Evolutionary conservation across 2,888 invertebrate genomes (phyloP).

Genomic region (Agrotis clavis): DNA sequence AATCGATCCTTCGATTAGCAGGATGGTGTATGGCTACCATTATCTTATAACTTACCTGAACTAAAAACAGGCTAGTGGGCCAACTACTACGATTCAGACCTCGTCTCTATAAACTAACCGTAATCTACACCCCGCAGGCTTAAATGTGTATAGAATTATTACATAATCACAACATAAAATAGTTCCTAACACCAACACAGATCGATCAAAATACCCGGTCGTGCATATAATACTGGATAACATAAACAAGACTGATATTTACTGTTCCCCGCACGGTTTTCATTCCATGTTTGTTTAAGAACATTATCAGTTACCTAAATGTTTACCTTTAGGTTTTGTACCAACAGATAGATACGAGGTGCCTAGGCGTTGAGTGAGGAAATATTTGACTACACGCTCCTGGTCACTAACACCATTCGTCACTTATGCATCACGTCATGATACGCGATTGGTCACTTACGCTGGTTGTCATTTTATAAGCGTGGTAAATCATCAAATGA

Average conservation of each 20-base stretch:
- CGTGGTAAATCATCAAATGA: too few species aligned
- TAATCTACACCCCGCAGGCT: background rate
- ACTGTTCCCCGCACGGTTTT: conserved; percentile 3
- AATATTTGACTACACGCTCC: too few species aligned
- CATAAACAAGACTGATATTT: conserved; percentile 9
- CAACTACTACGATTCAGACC: background rate
- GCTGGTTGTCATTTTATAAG: too few species aligned
- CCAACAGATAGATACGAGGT: background rate
- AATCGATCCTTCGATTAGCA: too few species aligned
- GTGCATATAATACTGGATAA: background rate
- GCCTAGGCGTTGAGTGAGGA: background rate
- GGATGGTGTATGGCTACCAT: too few species aligned
- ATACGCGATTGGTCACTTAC: too few species aligned
- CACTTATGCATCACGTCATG: too few species aligned
- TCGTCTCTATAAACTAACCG: background rate
- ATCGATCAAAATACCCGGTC: background rate
- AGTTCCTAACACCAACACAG: background rate
- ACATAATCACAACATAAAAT: background rate
- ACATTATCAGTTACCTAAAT: conserved; percentile 26
- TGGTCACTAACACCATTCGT: too few species aligned
- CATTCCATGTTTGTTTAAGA: conserved; percentile 25
- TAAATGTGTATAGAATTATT: background rate
- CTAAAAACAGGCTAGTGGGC: background rate
- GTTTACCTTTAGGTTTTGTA: conserved; percentile 8
- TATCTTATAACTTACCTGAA: too few species aligned